Evolutionary conservation across 2,888 invertebrate species (phyloP).

Genomic region (Parthenolecanium corni): DNA sequence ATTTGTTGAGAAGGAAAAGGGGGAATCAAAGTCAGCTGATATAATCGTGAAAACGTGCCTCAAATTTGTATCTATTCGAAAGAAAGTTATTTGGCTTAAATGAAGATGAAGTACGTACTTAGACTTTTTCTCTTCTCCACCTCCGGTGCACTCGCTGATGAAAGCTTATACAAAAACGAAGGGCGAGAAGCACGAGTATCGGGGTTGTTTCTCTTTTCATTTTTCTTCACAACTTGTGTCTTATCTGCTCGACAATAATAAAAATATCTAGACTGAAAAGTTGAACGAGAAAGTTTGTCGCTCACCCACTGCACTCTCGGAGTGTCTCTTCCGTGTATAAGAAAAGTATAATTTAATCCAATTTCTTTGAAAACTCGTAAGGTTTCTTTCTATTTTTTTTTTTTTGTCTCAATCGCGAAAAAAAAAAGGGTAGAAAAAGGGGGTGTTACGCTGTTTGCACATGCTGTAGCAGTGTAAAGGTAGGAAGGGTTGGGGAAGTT

Average conservation of each 20-base stretch:
- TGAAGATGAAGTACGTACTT: conserved; percentile 19
- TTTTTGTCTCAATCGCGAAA: neutral
- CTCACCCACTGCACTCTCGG: neutral
- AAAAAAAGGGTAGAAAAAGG: too few relatives aligned
- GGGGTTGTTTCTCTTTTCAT: too few relatives aligned
- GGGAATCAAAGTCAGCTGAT: neutral
- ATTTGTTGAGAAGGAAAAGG: neutral
- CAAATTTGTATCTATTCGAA: conserved; percentile 24
- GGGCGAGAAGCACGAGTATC: too few relatives aligned
- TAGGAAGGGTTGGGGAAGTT: too few relatives aligned
- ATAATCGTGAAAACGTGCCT: conserved; percentile 19
- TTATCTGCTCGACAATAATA: conserved; percentile 4
- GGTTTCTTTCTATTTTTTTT: conserved; percentile 13
- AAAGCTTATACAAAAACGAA: too few relatives aligned
- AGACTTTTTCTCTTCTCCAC: neutral
- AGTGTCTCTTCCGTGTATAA: neutral
- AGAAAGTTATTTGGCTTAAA: conserved; percentile 10
- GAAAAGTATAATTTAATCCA: conserved; percentile 24
- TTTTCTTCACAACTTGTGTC: too few relatives aligned
- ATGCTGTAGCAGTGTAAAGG: too few relatives aligned
- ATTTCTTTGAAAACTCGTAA: conserved; percentile 15
- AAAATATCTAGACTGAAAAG: neutral
- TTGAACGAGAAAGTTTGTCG: neutral
- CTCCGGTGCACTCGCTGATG: too few relatives aligned
- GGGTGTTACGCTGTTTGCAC: too few relatives aligned